Percentiles rank a stretch among this genome's conserved stretches.
Conservation (phyloP, 2,797 vertebrate species). For the Coracias cyanogaster region DNA sequence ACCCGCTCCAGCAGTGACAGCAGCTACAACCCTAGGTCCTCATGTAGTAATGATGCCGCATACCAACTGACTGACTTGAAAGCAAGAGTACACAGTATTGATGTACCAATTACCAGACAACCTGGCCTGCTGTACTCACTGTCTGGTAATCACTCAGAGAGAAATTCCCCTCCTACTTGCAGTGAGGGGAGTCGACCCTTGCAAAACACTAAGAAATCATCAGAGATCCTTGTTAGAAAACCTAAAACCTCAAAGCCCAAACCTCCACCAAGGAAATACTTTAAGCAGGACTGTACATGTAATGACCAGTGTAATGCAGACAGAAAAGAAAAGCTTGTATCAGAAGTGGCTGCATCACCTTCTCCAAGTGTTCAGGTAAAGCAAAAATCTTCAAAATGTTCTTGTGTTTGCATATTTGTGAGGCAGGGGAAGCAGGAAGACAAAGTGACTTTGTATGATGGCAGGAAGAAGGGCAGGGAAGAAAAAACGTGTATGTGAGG, state of each 20-base stretch:
- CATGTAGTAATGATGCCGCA: not conserved
- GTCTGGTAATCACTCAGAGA: slow-evolving; percentile 67
- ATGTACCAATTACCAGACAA: slow-evolving; percentile 49
- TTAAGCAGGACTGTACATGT: slow-evolving; percentile 81
- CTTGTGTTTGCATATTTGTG: not conserved
- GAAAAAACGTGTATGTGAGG: not conserved
- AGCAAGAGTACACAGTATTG: slow-evolving; percentile 76
- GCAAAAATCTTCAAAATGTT: not conserved
- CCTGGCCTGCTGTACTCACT: slow-evolving; percentile 43
- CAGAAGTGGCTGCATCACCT: not conserved
- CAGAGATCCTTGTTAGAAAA: slow-evolving; percentile 81
- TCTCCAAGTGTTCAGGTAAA: slow-evolving; percentile 69
- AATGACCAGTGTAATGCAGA: slow-evolving; percentile 65
- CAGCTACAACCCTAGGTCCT: slow-evolving; percentile 80
- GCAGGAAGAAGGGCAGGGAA: not conserved
- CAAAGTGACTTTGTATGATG: not conserved
- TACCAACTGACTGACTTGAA: slow-evolving; percentile 57
- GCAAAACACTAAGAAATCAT: slow-evolving; percentile 74
- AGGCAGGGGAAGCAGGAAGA: not conserved
- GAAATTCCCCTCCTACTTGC: slow-evolving; percentile 65
- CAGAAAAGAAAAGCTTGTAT: not conserved
- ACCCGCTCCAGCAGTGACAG: slow-evolving; percentile 91
- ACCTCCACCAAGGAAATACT: slow-evolving; percentile 82
- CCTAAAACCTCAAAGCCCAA: slow-evolving; percentile 82
- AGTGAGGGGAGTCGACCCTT: slow-evolving; percentile 73